Base-by-base conservation (phyloP, 2,113 vertebrate genomes). In the Albula glossodonta region DNA sequence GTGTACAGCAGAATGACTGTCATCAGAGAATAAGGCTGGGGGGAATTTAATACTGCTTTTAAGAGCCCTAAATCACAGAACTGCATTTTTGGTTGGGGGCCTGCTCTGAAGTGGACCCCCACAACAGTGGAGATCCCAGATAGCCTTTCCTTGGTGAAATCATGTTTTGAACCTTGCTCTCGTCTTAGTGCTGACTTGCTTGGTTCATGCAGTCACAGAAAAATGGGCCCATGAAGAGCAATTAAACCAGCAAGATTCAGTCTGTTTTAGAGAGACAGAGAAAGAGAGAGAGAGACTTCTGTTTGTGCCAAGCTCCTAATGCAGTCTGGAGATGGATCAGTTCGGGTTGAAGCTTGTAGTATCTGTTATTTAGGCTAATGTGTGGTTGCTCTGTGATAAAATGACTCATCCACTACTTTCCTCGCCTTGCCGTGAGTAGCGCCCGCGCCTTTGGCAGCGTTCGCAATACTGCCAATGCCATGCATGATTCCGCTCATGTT, bases 361-460 rank as follows among this genome's bases (percentile, higher is more conserved):
- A 80, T 80, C 48, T 50, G 50, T 80, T 80, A 80, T 80, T 51
- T 74, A 74, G 70, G 70, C 70, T 74, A 74, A 74, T 25, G n/a
- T 74, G 78, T 9, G 50, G 50, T 48, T 48, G 78, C 78, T 80
- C 50, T 31, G 31, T 49, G 50, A 80, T 80, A 17, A 51, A 80
- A 48, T 51, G 50, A 50, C 78, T 31, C 70, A 10, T 31, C 70
- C n/a, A 31, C 17, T n/a, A 8, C 70, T 74, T n/a, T 22, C 22
- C 17, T 74, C 7, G 70, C 9, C 22, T 31, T 31, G 22, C 2
- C 70, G 15, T 1, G 60, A 19, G 60, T 7, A 15, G 22, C 31
- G 60, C 60, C 60, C 22, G 60, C 8, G 60, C 60, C 60, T 66
- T 74, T 31, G 70, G 70, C 70, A 8, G n/a, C 8, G 70, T 2